These are phyloP conservation scores for Iselma pallidipennis DNA, from an alignment of 2,888 invertebrate species.

Conservation along the genomic window DNA sequence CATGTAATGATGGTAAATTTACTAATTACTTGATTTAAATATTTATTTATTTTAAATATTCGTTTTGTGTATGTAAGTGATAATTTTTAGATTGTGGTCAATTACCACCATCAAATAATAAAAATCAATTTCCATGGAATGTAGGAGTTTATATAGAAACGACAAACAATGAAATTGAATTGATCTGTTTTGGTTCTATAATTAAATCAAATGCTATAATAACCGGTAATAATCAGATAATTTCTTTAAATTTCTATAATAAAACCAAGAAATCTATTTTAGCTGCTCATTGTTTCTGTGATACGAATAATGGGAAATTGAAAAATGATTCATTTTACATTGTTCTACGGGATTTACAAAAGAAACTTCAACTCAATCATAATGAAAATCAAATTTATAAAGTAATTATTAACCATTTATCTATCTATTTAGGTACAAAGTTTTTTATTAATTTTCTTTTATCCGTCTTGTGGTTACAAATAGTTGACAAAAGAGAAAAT, in stretches of 20 bases:
- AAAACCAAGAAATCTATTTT: not conserved
- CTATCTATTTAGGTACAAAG: too few species aligned
- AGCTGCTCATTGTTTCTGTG: conserved; percentile 20
- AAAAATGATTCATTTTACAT: conserved; percentile 10
- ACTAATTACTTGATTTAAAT: not conserved
- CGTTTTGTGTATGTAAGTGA: not conserved
- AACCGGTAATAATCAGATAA: conserved; percentile 7
- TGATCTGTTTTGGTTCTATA: conserved; percentile 14
- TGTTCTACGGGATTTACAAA: not conserved
- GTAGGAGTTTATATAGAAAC: conserved; percentile 11
- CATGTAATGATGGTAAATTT: not conserved
- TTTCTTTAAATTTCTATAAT: not conserved
- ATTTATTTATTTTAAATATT: too few species aligned
- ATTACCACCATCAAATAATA: not conserved
- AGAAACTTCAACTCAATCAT: not conserved
- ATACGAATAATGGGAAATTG: conserved; percentile 6
- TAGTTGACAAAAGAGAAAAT: conserved; percentile 7
- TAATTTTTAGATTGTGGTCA: conserved; percentile 9
- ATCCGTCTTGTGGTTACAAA: too few species aligned
- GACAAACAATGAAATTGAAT: conserved; percentile 8
- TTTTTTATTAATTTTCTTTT: too few species aligned
- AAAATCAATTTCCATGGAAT: conserved; percentile 15
- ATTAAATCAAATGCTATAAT: conserved; percentile 12
- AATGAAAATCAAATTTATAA: not conserved
- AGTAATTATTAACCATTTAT: not conserved